Evolutionary conservation across 2,113 vertebrate genomes (phyloP).

Genomic region (Saiga tatarica): DNA sequence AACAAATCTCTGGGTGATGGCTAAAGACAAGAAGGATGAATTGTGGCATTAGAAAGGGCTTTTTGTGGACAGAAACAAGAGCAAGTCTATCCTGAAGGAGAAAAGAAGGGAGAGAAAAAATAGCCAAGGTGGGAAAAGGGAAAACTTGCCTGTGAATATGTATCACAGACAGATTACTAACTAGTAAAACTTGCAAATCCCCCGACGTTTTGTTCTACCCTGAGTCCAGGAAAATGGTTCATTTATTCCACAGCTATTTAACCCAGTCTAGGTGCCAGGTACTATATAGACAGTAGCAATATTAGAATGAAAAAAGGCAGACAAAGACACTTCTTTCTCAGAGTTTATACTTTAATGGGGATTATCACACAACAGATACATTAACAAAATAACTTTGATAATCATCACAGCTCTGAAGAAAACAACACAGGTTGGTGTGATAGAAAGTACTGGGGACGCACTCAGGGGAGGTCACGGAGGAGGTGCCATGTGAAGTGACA

Average conservation of each 20-base stretch:
- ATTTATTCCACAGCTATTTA: neutral
- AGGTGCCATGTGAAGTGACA: neutral
- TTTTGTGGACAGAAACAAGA: neutral
- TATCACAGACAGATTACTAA: neutral
- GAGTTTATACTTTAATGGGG: neutral
- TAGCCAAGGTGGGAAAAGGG: neutral
- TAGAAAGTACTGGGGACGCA: neutral
- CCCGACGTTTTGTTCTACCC: neutral
- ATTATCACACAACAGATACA: neutral
- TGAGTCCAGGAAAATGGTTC: neutral
- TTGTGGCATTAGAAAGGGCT: neutral
- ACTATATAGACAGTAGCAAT: neutral
- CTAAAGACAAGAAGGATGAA: constrained; percentile 36
- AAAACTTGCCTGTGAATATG: neutral
- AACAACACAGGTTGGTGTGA: neutral
- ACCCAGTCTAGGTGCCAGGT: neutral
- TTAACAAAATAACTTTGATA: neutral
- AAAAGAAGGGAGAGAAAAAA: neutral
- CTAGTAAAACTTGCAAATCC: neutral
- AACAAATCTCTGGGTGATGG: neutral
- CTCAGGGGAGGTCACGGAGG: neutral
- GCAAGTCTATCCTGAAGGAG: neutral
- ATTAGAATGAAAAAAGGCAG: neutral
- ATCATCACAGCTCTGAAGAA: neutral
- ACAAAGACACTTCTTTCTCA: neutral